Evolutionary conservation across 2,888 invertebrate species (phyloP), one percentile per base, ranked within the genome.

Genomic region (Chymomyza caudatula): DNA sequence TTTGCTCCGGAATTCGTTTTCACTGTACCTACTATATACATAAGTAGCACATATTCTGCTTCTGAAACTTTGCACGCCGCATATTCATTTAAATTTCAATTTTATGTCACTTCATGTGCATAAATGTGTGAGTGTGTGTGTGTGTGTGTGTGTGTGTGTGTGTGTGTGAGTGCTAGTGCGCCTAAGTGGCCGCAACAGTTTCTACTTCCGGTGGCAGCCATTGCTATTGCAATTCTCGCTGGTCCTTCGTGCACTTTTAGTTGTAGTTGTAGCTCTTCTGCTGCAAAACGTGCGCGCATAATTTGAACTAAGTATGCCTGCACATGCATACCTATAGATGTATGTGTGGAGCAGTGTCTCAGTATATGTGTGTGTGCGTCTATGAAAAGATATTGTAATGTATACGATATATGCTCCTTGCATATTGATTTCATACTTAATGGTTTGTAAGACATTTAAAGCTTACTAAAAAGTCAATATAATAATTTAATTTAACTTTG

Each of bases 41-140:
- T n/a, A n/a, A n/a, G n/a, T n/a, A n/a, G n/a, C n/a, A n/a, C 72
- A 71, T 75, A 55, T 56, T 69, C 20, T 72, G 73, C 54, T 63
- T 64, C 56, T 54, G 62, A 64, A 68, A 59, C 64, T 72, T 72
- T 68, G 63, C 67, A 60, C 63, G 64, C 59, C 62, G 57, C 68
- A 82, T 64, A 76, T 82, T 76, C 71, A 77, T 80, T 80, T 80
- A 67, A 78, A 83, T 78, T 78, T 78, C 56, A 77, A 79, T 83
- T 83, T 69, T 65, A 60, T 37, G 29, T 37, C 11, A 17, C 52
- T 52, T 43, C 56, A 53, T 59, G 23, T 56, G 52, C 52, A 53
- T 56, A 3, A n/a, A n/a, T 43, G 52, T 20, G 19, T 51, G n/a
- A 4, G 51, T 51, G 19, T 19, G 11, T 23, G 17, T 37, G 6